phyloP scores from a whole-genome alignment of 2,113 vertebrate species.

The Spermophilus dauricus region DNA sequence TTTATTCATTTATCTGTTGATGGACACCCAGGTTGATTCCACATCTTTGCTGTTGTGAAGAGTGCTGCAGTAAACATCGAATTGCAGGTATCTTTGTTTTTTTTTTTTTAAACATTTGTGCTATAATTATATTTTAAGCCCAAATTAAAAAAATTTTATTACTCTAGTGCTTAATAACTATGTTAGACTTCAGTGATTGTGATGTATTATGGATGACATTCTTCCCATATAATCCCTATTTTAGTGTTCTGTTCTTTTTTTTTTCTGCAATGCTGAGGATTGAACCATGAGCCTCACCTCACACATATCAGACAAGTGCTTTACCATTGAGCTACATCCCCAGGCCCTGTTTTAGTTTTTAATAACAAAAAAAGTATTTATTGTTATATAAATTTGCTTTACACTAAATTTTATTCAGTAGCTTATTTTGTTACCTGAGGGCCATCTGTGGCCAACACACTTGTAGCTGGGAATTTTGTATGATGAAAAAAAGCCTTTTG shows the following conservation, averaged over 20 bases:
- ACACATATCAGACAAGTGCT: too few relatives aligned
- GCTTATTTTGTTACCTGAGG: neutral
- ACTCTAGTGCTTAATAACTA: neutral
- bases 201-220: neutral
- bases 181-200: neutral
- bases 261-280: too few relatives aligned
- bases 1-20: neutral
- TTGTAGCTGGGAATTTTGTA: conserved; percentile 8
- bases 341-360: conserved; percentile 50
- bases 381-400: conserved; percentile 39
- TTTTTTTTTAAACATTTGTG: neutral
- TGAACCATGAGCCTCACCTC: too few relatives aligned
- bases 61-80: neutral
- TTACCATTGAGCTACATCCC: too few relatives aligned
- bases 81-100: neutral
- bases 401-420: conserved; percentile 13
- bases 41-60: neutral
- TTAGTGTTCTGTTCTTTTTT: neutral
- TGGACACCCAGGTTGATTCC: neutral
- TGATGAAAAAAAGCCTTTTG: conserved; percentile 27
- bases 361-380: neutral
- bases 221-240: neutral
- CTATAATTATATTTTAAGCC: conserved; percentile 45
- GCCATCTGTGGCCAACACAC: neutral
- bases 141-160: conserved; percentile 34